Evolutionary conservation across 1,140 invertebrate genomes (phyloP).

Genomic region (Monochamus saltuarius): DNA sequence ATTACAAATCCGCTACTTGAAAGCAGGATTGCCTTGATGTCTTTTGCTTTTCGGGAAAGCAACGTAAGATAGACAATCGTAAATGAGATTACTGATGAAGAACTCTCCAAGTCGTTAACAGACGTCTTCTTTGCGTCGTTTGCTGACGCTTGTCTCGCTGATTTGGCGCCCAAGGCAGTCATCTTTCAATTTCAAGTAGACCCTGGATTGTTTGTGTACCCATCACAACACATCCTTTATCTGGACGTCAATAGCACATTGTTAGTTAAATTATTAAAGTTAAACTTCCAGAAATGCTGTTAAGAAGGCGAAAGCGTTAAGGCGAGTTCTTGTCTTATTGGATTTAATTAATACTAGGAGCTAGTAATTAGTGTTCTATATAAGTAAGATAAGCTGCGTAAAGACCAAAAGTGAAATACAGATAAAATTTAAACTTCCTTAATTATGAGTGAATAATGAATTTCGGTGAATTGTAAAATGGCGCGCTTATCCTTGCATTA

Average conservation of each 20-base stretch:
- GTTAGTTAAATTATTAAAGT: constrained; percentile 19
- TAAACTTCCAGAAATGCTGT: constrained; percentile 5
- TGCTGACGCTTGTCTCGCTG: constrained; percentile 29
- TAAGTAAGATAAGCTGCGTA: background rate
- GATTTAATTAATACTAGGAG: constrained; percentile 21
- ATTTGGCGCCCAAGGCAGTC: constrained; percentile 34
- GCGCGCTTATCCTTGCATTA: constrained; percentile 18
- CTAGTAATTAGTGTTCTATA: constrained; percentile 1
- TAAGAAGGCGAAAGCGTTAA: constrained; percentile 11
- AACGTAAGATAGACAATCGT: constrained; percentile 32
- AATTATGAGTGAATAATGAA: background rate
- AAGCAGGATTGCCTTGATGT: constrained; percentile 1
- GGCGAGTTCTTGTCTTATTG: constrained; percentile 2
- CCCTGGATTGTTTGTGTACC: constrained; percentile 16
- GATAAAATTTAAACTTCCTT: constrained; percentile 4
- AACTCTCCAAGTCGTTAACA: constrained; percentile 36
- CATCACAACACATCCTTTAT: constrained; percentile 27
- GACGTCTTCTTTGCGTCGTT: constrained; percentile 32
- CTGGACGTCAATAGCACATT: constrained; percentile 23
- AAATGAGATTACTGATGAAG: constrained; percentile 42
- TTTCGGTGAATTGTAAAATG: constrained; percentile 7
- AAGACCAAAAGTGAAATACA: background rate
- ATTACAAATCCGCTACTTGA: background rate
- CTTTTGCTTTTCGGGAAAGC: constrained; percentile 11
- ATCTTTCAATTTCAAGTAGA: constrained; percentile 19